Percentiles rank a stretch among this genome's conserved stretches.
These are phyloP conservation scores for Strix uralensis DNA, from an alignment of 2,113 vertebrate genomes.

Conservation along the genomic window DNA sequence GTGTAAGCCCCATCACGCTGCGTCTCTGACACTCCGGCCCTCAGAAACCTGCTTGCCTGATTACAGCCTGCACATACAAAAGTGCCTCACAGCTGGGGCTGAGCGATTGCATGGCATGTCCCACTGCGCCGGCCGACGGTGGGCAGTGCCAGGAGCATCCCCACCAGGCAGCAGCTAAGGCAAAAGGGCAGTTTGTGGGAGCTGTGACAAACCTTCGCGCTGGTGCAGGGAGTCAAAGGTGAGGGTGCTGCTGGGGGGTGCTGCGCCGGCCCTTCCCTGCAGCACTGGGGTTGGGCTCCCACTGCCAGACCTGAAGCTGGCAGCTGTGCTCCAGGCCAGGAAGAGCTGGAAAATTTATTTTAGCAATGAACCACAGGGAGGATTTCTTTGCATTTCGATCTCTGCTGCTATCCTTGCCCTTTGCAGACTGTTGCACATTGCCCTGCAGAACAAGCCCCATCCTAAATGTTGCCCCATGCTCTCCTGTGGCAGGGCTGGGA, in stretches of 20 bases:
- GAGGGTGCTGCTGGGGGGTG: not conserved
- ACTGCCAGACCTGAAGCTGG: not conserved
- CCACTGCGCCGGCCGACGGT: fast-evolving
- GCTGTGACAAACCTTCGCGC: fast-evolving
- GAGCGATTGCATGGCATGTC: fast-evolving
- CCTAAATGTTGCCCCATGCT: not conserved
- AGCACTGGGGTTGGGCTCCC: not conserved
- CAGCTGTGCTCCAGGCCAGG: not conserved
- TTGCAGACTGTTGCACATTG: fast-evolving
- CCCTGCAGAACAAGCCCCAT: not conserved
- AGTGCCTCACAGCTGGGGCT: not conserved
- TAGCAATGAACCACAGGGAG: not conserved
- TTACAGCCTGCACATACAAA: fast-evolving
- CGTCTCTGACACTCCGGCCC: fast-evolving
- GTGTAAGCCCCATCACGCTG: not conserved
- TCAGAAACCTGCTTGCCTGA: fast-evolving
- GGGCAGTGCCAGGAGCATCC: fast-evolving
- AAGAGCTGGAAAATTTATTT: not conserved
- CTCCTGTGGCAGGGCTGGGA: not conserved
- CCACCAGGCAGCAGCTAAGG: not conserved
- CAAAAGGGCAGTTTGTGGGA: not conserved
- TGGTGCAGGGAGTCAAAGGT: fast-evolving
- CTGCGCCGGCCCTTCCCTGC: fast-evolving
- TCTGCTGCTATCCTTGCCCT: not conserved
- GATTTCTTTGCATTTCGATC: not conserved